Base-by-base conservation (phyloP, 2,113 vertebrate genomes). In the Struthio camelus region DNA sequence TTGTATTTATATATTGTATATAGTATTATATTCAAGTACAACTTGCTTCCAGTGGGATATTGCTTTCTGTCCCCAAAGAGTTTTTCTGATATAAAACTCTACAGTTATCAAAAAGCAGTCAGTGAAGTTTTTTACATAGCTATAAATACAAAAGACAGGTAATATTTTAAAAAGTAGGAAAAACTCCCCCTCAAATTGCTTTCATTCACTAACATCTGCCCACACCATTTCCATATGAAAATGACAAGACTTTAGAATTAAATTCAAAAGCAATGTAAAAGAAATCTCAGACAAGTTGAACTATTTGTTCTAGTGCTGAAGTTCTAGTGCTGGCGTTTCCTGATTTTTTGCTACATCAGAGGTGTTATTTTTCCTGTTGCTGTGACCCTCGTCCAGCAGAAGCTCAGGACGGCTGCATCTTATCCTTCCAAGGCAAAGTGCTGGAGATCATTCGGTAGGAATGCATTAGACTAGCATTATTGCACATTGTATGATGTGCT, bases 151-250 rank as follows among this genome's bases (percentile, higher is more conserved):
- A 94, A n/a, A 20, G 19, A n/a, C 3, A 69, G 18, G 4, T 25
- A 79, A 67, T 38, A 70, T 25, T 53, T 36, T 17, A 79, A 79
- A 48, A 14, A 58, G 4, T 3, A 80, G 34, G 40, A 25, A 54
- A n/a, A 65, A 75, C 19, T 8, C 0, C 4, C 20, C 9, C 0
- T 4, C 5, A 17, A 40, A 2, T 4, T 77, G 24, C 48, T 85
- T 94, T 69, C 18, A n/a, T 76, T 95, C 40, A 30, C 13, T 70
- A 5, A 0, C 40, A 89, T 34, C 58, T 89, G 34, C 27, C 62
- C 71, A 54, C 40, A 18, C 6, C 51, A 11, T 56, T 89, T 82
- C 42, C 32, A 42, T 32, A 70, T 56, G 34, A 72, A 62, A 94
- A 76, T 16, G 14, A 77, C 28, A 51, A 58, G 27, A 77, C 4